Evolutionary conservation across 2,797 vertebrate species (phyloP), one percentile per base, ranked within the genome.

Genomic region (Molossus alvarezi): DNA sequence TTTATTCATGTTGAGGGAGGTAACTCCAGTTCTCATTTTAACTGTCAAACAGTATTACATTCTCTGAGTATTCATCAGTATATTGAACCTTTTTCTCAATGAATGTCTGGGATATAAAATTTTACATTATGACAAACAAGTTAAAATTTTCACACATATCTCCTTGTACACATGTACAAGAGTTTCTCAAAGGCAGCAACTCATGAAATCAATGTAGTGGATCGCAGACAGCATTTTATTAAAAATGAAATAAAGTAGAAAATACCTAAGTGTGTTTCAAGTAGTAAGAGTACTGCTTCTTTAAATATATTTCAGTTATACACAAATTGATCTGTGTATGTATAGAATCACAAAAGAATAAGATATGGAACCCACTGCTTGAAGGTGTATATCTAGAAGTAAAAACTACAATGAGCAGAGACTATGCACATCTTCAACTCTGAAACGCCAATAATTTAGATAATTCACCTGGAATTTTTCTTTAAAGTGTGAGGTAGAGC

Each of bases 151-250:
- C 60, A 60, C 1, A 33, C 12, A 20, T 7, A 18, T 60, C n/a
- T 45, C 53, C 27, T n/a, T 57, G 25, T 57, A 60, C 25, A 85
- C 11, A 65, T 1, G 7, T 45, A 72, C 9, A 33, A 48, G 73
- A 83, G 25, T 62, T 93, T 93, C n/a, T 60, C 77, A 80, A 89
- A 65, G 27, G 55, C 27, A 73, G 25, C 23, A 88, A 64, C 27
- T 45, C 60, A 60, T 55, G 15, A 76, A 86, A 72, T 67, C 88
- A 91, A 62, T 55, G 64, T 21, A 62, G 6, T 33, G n/a, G 6
- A 6, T 85, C 11, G 60, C 9, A 77, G 9, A 14, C 20, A 37
- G 6, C 17, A 23, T 41, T 77, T 91, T 80, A 71, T 29, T 37
- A 0, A 71, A 69, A 75, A 84, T 21, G 0, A 1, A 60, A 89